Base-by-base conservation (phyloP, 1,140 invertebrate species). In the Amyelois transitella region DNA sequence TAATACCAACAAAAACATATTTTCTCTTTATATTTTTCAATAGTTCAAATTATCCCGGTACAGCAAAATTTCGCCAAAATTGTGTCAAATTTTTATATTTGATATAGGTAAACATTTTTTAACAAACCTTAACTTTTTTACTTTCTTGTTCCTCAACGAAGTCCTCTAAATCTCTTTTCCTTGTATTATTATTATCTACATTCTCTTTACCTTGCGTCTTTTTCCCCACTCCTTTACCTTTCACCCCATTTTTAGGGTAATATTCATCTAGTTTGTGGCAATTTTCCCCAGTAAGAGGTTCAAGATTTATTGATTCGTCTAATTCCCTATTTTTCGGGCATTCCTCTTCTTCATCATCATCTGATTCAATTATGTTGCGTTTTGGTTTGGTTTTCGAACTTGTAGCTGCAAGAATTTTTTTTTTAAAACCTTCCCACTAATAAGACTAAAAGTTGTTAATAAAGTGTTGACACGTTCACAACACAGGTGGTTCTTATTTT, bases 251-350 rank as follows among this genome's bases (percentile, higher is more conserved):
- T 21, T 56, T 64, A 0, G 56, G 18, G 22, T 82, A 86, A 64
- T 86, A 86, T 47, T 86, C 82, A 1, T 82, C 72, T 2, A 86
- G 74, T 57, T 78, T 83, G 52, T 78, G 73, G 28, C 71, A 69
- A 18, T 62, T 48, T 51, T 79, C 77, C 0, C 77, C 77, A 1
- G 45, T 68, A 1, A 79, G 45, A 1, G 77, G 74, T 53, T 73
- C 70, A 6, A 79, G 25, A 6, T 60, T 58, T 6, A 79, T 52
- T 0, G 60, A 58, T 19, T 79, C 74, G 0, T 79, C 77, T 22
- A 79, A 14, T 8, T 21, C 77, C 6, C 19, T 52, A 24, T 79
- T 77, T 17, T 59, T 75, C n/a, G 71, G 67, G 53, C 12, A 19
- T 24, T 72, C 65, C 5, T 18, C 6, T 44, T 48, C 24, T 38